Conservation (phyloP, 2,113 vertebrate genomes). For the Atractosteus spatula region DNA sequence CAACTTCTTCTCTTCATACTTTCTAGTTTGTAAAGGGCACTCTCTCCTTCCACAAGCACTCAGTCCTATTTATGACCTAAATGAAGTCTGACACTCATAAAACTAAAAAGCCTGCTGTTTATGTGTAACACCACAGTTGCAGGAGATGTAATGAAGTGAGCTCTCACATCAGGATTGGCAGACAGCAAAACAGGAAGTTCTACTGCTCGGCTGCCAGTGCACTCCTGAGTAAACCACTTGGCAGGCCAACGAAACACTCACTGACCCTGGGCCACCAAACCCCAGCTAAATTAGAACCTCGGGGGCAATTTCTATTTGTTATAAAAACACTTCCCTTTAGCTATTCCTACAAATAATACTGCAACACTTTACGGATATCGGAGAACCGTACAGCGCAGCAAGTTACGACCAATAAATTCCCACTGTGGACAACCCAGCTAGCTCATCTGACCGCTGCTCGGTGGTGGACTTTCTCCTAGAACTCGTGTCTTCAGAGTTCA, state of each 20-base stretch:
- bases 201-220: slow-evolving; percentile 20
- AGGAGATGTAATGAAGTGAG: slow-evolving; percentile 22
- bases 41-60: too few relatives aligned
- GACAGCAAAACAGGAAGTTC: slow-evolving; percentile 20
- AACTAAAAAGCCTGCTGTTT: slow-evolving; percentile 25
- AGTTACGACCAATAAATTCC: slow-evolving; percentile 59
- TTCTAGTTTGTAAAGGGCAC: too few relatives aligned
- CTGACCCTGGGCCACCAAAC: slow-evolving; percentile 33
- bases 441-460: slow-evolving; percentile 56
- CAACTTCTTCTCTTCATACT: too few relatives aligned
- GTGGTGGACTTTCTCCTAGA: slow-evolving; percentile 51
- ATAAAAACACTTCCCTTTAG: slow-evolving; percentile 35
- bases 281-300: slow-evolving; percentile 37
- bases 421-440: slow-evolving; percentile 57
- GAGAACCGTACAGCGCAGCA: background rate
- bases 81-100: slow-evolving; percentile 14
- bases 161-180: slow-evolving; percentile 27
- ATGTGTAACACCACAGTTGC: slow-evolving; percentile 25
- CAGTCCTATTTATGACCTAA: slow-evolving; percentile 4
- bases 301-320: slow-evolving; percentile 47
- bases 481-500: slow-evolving; percentile 47
- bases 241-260: slow-evolving; percentile 33
- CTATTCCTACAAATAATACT: slow-evolving; percentile 16
- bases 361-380: background rate
- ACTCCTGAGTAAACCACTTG: slow-evolving; percentile 34